Percentiles rank a stretch among this genome's conserved stretches.
Evolutionary conservation across 2,888 invertebrate genomes (phyloP).

Genomic region (Bruchidius siliquastri): DNA sequence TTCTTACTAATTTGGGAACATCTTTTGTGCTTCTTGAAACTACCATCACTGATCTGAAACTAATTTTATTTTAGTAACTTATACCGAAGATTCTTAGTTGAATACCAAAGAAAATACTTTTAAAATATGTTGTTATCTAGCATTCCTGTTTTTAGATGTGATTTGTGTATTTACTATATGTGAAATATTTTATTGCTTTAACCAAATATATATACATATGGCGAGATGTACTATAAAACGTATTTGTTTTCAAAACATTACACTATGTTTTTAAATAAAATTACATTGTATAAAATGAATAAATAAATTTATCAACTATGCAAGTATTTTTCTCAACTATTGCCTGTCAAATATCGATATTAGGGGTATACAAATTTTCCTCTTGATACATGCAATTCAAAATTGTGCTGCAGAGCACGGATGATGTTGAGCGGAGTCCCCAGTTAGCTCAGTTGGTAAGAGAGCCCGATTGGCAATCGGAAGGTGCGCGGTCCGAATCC

Average conservation of each 20-base stretch:
- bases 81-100: too few species aligned
- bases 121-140: neutral
- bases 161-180: neutral
- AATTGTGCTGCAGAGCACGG: too few species aligned
- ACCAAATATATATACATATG: conserved; percentile 1
- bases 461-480: too few species aligned
- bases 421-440: too few species aligned
- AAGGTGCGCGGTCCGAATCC: too few species aligned
- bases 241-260: neutral
- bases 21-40: neutral
- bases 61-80: neutral
- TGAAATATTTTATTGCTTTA: conserved; percentile 1
- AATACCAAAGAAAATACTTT: neutral
- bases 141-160: neutral
- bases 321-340: neutral
- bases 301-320: neutral
- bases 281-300: neutral
- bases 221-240: neutral
- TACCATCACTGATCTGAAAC: neutral
- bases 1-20: neutral
- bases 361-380: too few species aligned
- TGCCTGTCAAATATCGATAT: too few species aligned
- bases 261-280: conserved; percentile 8
- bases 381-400: too few species aligned
- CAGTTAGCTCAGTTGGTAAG: too few species aligned